Evolutionary conservation across 1,140 invertebrate species (phyloP), one percentile per base, ranked within the genome.

Genomic region (Cyrtorhinus lividipennis): DNA sequence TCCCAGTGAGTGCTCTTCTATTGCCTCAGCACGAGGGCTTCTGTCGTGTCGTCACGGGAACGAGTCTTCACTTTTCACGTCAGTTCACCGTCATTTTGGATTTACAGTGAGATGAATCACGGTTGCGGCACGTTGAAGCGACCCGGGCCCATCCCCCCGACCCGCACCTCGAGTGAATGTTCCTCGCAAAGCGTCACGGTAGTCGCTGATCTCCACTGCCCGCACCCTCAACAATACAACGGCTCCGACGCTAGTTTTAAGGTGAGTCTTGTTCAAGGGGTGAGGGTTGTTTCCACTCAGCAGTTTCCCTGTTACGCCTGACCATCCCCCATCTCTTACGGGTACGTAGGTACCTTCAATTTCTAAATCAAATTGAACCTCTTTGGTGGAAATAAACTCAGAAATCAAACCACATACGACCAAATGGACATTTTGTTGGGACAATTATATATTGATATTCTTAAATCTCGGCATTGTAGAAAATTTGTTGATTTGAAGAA

Each of bases 201-300:
- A 22, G 70, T 71, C 8, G 69, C 69, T 24, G 68, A 69, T 57
- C 56, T 68, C 24, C 71, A 70, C 61, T 67, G 66, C 53, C 46
- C 64, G 24, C 63, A 81, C 59, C 69, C 79, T 46, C 75, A 78
- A 15, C 76, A 76, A 83, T 67, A 84, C 85, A 68, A 83, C 65
- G 86, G 87, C 26, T 88, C 86, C 63, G 87, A 89, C 73, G 86
- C 86, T 70, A 89, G 87, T 78, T 90, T 89, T 77, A 89, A 90
- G 83, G 86, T 88, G 30, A 75, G 68, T 66, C 61, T 62, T 56
- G 24, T 23, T 62, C 18, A 27, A 38, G 12, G n/a, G 10, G n/a
- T 10, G 38, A 62, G n/a, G n/a, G n/a, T n/a, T n/a, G n/a, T n/a
- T n/a, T n/a, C n/a, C n/a, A n/a, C n/a, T n/a, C n/a, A n/a, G n/a